Evolutionary conservation across 2,888 invertebrate species (phyloP), one percentile per base, ranked within the genome.

Genomic region (Aethes cnicana): DNA sequence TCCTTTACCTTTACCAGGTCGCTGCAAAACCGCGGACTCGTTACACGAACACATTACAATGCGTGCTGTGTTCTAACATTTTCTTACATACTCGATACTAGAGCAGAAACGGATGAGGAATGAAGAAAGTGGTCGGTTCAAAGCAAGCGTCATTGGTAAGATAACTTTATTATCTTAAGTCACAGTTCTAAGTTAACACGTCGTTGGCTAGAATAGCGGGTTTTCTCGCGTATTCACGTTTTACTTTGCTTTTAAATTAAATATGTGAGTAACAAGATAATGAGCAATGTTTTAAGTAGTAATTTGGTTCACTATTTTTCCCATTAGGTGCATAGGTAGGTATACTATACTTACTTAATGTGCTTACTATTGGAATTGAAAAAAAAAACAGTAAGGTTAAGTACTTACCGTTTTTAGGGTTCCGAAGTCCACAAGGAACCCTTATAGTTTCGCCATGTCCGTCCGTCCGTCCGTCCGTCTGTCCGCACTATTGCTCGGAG

Each of bases 161-260:
- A 52, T 56, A 61, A 63, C 59, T 63, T 66, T 63, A 61, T 61
- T 62, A 62, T 58, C 44, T 55, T 47, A 55, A 56, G 56, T 63
- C 55, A 46, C 58, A 59, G 61, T 59, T 64, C 64, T 59, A 66
- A 62, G 58, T 62, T 63, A 63, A 62, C 61, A 64, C 63, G 56
- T 54, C 37, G 58, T 54, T 32, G 37, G 39, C 36, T 44, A 25
- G 41, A 8, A 39, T 39, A 33, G 47, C 30, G 39, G 21, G 9
- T 44, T 53, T 37, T 18, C 4, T 18, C 39, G 52, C 44, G 39
- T 52, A 52, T 47, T 52, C 39, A 25, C 35, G 46, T 48, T 47
- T 55, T 35, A 43, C 43, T 33, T 25, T 35, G 46, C 23, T 46
- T 39, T 39, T 17, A 17, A 48, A 9, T 25, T 25, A 9, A 39